phyloP scores from a whole-genome alignment of 2,888 invertebrate species.

The Megalurothrips usitatus region DNA sequence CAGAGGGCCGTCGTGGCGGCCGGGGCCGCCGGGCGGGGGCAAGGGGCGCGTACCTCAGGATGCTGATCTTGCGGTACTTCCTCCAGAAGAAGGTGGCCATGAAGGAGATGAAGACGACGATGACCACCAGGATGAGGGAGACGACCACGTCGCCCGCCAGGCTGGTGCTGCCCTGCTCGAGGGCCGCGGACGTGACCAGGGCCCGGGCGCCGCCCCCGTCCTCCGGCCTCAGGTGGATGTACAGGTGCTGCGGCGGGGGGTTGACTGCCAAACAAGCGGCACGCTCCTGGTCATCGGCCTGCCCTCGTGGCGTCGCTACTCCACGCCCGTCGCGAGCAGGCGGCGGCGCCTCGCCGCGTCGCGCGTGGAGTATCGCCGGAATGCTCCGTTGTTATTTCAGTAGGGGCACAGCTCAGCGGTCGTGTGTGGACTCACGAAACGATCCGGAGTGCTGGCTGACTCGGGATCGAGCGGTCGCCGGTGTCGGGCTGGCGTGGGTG shows the following conservation, averaged over 20 bases:
- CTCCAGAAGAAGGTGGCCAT: constrained; percentile 19
- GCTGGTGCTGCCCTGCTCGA: neutral
- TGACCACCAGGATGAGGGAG: neutral
- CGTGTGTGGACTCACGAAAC: neutral
- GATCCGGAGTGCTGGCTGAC: neutral
- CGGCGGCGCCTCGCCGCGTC: too few species aligned
- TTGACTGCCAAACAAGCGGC: neutral
- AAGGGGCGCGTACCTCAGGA: too few species aligned
- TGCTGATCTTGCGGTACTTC: neutral
- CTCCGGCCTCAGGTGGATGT: neutral
- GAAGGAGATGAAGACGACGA: neutral
- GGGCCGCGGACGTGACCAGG: neutral
- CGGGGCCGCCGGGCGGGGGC: too few species aligned
- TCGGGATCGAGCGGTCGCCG: too few species aligned
- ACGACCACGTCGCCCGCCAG: neutral
- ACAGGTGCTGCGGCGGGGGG: neutral
- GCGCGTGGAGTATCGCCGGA: too few species aligned
- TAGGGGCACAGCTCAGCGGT: too few species aligned
- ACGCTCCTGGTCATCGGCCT: too few species aligned
- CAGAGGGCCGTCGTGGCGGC: too few species aligned
- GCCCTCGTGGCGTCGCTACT: too few species aligned
- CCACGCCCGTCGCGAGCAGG: too few species aligned
- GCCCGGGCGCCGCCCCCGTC: neutral
- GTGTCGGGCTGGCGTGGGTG: too few species aligned
- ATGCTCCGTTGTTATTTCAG: too few species aligned